Conservation (phyloP, 1,140 invertebrate species). For the Zaprionus gabonicus region DNA sequence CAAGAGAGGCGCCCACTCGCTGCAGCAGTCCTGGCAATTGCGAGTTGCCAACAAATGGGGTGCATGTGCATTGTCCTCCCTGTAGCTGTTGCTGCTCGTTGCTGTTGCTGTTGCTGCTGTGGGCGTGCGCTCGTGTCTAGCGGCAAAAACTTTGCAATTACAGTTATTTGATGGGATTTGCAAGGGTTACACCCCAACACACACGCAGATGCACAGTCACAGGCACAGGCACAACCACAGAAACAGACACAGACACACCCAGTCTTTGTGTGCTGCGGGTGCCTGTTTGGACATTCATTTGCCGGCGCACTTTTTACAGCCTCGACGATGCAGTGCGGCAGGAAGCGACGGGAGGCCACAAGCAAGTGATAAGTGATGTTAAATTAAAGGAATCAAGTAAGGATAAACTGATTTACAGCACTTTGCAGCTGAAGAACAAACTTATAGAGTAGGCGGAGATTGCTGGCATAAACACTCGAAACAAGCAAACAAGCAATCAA, state of each 20-base stretch:
- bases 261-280: conserved; percentile 25
- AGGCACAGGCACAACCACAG: not conserved
- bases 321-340: conserved; percentile 57
- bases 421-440: conserved; percentile 2
- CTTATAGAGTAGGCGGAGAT: conserved; percentile 11
- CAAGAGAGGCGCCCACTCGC: conserved; percentile 9
- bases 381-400: conserved; percentile 54
- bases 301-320: conserved; percentile 67
- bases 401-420: conserved; percentile 31
- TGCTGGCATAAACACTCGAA: not conserved
- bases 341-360: conserved; percentile 29
- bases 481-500: not conserved
- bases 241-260: not conserved
- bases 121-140: conserved; percentile 66
- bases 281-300: conserved; percentile 76
- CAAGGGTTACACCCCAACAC: conserved; percentile 39
- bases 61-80: conserved; percentile 76
- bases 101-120: conserved; percentile 12
- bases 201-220: not conserved
- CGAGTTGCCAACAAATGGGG: conserved; percentile 63
- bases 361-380: conserved; percentile 45
- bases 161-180: conserved; percentile 82
- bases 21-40: conserved; percentile 44
- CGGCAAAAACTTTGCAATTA: conserved; percentile 81
- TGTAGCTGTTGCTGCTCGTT: conserved; percentile 12